A percentile compares a stretch with the other conserved stretches of the same genome.
phyloP scores from a whole-genome alignment of 2,888 invertebrate genomes.

The Yponomeuta sedellus region DNA sequence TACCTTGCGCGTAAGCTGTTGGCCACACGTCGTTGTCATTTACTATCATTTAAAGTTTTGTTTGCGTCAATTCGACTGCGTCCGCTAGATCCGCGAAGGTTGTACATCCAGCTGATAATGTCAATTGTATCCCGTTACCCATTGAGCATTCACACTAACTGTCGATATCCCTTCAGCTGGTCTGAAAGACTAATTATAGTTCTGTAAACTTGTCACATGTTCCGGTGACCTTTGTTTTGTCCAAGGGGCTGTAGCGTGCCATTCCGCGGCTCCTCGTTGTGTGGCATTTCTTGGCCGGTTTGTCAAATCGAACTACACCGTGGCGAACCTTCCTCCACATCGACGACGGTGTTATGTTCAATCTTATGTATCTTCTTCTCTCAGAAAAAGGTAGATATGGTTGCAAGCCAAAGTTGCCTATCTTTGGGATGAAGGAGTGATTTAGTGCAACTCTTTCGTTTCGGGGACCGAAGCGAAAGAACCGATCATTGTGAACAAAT shows the following conservation, averaged over 20 bases:
- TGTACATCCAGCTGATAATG: not conserved
- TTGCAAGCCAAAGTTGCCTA: too few species aligned
- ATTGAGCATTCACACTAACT: constrained; percentile 7
- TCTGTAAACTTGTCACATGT: constrained; percentile 40
- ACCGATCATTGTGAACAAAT: too few species aligned
- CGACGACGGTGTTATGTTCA: too few species aligned
- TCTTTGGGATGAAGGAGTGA: too few species aligned
- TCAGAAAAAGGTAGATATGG: too few species aligned
- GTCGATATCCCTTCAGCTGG: constrained; percentile 12
- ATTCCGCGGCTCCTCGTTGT: not conserved
- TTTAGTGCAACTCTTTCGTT: too few species aligned
- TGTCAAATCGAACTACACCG: not conserved
- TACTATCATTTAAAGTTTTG: too few species aligned
- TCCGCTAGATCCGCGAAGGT: not conserved
- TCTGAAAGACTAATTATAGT: constrained; percentile 33
- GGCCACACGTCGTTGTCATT: not conserved
- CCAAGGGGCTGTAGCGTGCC: constrained; percentile 24
- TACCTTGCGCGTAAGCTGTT: not conserved
- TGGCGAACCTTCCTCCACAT: not conserved
- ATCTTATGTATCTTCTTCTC: too few species aligned
- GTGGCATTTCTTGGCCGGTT: not conserved
- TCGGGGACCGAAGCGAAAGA: too few species aligned
- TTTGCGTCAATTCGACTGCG: too few species aligned
- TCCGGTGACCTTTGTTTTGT: constrained; percentile 60
- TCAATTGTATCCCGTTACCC: constrained; percentile 11